phyloP scores from a whole-genome alignment of 2,888 invertebrate species.

The Parapristionchus giblindavisi region DNA sequence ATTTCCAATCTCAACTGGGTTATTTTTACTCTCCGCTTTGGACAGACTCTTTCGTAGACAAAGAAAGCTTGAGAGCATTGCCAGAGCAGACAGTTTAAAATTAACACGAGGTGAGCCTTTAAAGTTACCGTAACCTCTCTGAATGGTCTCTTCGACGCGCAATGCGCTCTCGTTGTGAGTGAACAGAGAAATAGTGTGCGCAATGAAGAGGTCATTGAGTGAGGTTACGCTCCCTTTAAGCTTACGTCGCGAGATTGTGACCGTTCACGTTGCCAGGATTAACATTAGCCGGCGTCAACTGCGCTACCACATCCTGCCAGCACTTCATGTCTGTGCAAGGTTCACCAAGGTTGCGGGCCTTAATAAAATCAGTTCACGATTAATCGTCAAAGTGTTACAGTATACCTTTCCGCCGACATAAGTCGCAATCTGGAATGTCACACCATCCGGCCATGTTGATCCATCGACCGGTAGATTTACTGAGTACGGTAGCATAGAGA shows the following conservation, averaged over 20 bases:
- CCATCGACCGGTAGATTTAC: slow-evolving; percentile 18
- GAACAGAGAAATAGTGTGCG: no score
- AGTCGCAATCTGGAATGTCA: slow-evolving; percentile 29
- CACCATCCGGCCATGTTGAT: slow-evolving; percentile 21
- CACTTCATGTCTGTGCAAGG: slow-evolving; percentile 4
- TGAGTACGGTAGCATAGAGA: slow-evolving; percentile 18
- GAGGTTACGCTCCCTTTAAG: no score
- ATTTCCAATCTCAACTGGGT: no score
- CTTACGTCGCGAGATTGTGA: slow-evolving; percentile 4
- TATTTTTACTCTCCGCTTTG: no score
- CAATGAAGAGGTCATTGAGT: no score
- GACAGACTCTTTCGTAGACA: no score
- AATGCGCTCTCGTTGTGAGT: no score
- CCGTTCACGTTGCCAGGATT: background rate
- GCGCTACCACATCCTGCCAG: background rate
- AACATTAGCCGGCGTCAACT: slow-evolving; percentile 9
- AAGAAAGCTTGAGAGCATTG: no score
- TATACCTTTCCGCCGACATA: slow-evolving; percentile 17
- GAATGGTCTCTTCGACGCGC: no score
- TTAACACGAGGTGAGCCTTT: no score
- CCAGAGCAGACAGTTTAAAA: no score
- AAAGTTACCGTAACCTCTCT: no score
- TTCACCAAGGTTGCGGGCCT: slow-evolving; percentile 12
- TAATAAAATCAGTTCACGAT: background rate
- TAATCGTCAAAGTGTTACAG: background rate